Evolutionary conservation across 2,888 invertebrate species (phyloP).

Genomic region (Chironomus tentans): DNA sequence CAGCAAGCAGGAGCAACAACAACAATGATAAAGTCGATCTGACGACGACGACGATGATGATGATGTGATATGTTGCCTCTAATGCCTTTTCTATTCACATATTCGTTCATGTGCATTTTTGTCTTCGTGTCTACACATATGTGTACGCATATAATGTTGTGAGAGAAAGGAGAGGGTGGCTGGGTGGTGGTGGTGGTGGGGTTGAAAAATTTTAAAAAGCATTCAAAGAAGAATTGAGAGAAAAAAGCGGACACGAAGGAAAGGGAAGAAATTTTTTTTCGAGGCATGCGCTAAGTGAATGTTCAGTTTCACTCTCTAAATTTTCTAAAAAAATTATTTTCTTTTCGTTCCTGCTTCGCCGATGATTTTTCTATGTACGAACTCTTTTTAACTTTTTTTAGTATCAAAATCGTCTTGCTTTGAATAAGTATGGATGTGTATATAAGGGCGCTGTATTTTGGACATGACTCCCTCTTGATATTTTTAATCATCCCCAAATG

Average conservation of each 20-base stretch:
- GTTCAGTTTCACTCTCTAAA: background rate
- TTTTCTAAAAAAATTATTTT: background rate
- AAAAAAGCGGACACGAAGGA: background rate
- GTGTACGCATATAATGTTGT: background rate
- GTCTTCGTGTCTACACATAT: background rate
- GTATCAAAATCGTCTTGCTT: background rate
- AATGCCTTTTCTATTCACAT: conserved; percentile 17
- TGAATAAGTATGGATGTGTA: no score
- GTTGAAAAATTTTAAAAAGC: background rate
- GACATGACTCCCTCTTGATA: no score
- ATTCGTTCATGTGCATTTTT: background rate
- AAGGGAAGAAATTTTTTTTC: background rate
- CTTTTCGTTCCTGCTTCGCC: no score
- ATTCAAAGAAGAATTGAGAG: background rate
- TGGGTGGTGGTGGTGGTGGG: background rate
- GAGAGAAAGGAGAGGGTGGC: background rate
- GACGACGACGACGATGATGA: background rate
- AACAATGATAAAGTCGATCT: background rate
- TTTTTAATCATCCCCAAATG: no score
- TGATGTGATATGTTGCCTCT: background rate
- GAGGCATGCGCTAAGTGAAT: background rate
- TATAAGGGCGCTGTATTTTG: no score
- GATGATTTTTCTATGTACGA: background rate
- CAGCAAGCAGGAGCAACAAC: background rate
- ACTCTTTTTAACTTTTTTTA: background rate